These are phyloP conservation scores for Sipha maydis DNA, from an alignment of 2,888 invertebrate species.

Conservation along the genomic window DNA sequence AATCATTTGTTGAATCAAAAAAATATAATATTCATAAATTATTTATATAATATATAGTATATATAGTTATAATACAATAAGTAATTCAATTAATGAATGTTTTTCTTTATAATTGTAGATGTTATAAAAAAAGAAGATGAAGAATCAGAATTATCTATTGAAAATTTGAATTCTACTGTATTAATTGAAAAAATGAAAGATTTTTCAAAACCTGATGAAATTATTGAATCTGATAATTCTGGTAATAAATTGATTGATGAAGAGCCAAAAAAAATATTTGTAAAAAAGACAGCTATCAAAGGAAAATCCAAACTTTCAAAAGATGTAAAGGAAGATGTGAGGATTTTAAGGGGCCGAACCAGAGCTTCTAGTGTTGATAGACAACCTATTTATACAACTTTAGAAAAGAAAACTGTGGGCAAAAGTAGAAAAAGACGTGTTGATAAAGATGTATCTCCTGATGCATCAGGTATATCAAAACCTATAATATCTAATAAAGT, in stretches of 20 bases:
- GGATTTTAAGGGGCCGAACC: no score
- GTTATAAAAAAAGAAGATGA: not conserved
- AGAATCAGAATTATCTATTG: not conserved
- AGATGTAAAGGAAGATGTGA: not conserved
- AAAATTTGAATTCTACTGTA: not conserved
- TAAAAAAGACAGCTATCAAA: not conserved
- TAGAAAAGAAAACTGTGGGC: not conserved
- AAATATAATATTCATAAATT: no score
- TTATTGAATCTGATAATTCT: not conserved
- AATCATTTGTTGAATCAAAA: no score
- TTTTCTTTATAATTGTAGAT: not conserved
- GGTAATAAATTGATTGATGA: not conserved
- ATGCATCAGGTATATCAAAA: not conserved
- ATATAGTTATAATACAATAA: not conserved
- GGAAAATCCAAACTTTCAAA: constrained; percentile 18
- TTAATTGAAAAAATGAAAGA: not conserved
- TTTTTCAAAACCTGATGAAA: not conserved
- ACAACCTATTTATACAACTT: not conserved
- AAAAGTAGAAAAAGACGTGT: constrained; percentile 32
- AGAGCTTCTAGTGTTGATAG: constrained; percentile 15
- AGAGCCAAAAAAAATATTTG: not conserved
- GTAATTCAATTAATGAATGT: not conserved
- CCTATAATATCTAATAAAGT: not conserved
- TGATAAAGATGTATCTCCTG: not conserved
- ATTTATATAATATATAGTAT: no score